Base-by-base conservation (phyloP, 2,797 vertebrate species). In the Heterohyrax brucei region DNA sequence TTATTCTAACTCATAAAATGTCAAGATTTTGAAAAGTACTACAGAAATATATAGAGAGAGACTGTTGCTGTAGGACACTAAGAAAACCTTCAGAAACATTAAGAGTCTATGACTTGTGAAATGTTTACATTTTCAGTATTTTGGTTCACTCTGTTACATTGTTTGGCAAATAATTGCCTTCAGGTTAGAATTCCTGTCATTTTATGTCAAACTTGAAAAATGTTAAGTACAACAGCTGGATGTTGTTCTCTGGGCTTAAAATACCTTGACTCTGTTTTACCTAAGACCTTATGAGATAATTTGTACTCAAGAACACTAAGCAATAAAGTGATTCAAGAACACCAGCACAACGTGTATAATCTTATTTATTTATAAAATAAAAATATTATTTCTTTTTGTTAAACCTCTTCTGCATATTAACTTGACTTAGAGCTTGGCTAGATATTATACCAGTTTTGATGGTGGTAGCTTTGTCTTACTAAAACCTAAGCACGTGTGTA, bases 131-230 rank as follows among this genome's bases (percentile, higher is more conserved):
- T 95, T 95, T 87, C 22, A 56, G 56, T 83, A 59, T 68, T 84
- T 88, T 48, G 24, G 22, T 59, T 95, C 53, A 85, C 26, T 86
- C 5, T 73, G 50, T 66, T 82, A 72, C 6, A 50, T 82, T 87
- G 48, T 96, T 89, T 66, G 33, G 68, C 81, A 92, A 70, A 93
- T 33, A 48, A 33, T 64, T 95, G 70, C 86, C 93, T 96, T 88
- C 8, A 77, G 70, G 68, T 87, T 90, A 95, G 88, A 96, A 91
- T 94, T 53, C 66, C 28, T 64, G 77, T 94, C 82, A 94, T 84
- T 93, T 87, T 79, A 86, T 96, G 93, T 89, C 86, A 89, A 83
- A 95, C 26, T 30, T 87, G 73, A 92, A 75, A 95, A 84, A 62
- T 73, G 73, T 80, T 87, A 91, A 89, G 39, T 46, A 16, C 28